Percentiles rank a stretch among this genome's conserved stretches.
These are phyloP conservation scores for Tetraneura akinire DNA, from an alignment of 1,140 invertebrate species.

Conservation along the genomic window DNA sequence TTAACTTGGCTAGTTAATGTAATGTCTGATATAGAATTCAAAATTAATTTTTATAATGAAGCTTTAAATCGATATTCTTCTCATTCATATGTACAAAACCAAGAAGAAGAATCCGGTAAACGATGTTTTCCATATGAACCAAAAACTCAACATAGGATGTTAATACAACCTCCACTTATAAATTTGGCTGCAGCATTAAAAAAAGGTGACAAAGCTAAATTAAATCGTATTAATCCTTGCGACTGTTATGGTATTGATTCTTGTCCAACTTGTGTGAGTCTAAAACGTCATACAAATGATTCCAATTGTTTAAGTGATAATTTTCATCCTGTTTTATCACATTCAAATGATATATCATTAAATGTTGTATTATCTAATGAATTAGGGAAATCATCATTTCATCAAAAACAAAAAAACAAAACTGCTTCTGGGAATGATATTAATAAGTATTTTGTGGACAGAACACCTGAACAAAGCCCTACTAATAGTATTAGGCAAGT, in stretches of 20 bases:
- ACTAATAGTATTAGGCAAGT: conserved; percentile 13
- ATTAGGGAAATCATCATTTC: conserved; percentile 38
- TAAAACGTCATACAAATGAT: conserved; percentile 34
- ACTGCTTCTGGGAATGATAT: conserved; percentile 23
- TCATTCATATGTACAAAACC: conserved; percentile 25
- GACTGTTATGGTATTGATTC: conserved; percentile 48
- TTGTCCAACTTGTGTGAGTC: conserved; percentile 46
- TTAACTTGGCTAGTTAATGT: conserved; percentile 47
- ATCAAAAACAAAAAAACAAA: conserved; percentile 44
- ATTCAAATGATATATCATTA: conserved; percentile 34
- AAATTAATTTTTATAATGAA: conserved; percentile 51
- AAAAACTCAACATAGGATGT: conserved; percentile 44
- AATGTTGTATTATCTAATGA: conserved; percentile 39
- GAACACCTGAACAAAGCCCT: conserved; percentile 39
- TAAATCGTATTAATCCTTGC: conserved; percentile 48
- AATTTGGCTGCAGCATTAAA: conserved; percentile 39
- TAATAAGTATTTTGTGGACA: conserved; percentile 48
- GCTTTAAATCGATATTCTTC: conserved; percentile 46
- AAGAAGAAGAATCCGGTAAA: conserved; percentile 38
- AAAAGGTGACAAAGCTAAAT: conserved; percentile 47
- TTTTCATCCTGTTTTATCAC: conserved; percentile 43
- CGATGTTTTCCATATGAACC: conserved; percentile 43
- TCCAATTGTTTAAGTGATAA: conserved; percentile 32
- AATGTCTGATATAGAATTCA: conserved; percentile 47
- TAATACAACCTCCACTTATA: conserved; percentile 40